Evolutionary conservation across 2,113 vertebrate species (phyloP), one percentile per base, ranked within the genome.

Genomic region (Brienomyrus longianalis): DNA sequence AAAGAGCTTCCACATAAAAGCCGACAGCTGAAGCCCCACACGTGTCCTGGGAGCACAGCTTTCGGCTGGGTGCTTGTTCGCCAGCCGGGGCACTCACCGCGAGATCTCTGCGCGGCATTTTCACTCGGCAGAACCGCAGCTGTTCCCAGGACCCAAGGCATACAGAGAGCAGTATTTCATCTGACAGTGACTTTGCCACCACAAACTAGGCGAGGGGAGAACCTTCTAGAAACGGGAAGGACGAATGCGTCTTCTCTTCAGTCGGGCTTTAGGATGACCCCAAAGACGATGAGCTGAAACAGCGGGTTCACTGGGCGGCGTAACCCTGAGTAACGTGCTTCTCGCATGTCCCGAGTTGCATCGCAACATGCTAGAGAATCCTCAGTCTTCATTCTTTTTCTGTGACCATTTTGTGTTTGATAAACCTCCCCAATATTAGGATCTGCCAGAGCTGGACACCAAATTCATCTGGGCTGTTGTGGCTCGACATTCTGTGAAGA

Each of bases 101-200:
- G 45, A 70, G 45, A 89, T 66, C 89, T 70, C 31, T 50, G 56
- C 39, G 2, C 17, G 10, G 21, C 23, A 45, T 47, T n/a, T 51
- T 56, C 59, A 50, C 47, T 54, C 7, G 1, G 43, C 59, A 39
- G 59, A n/a, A 62, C 23, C 23, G 23, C 27, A 52, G 15, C 15
- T 74, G 48, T 93, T 95, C 92, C 92, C 92, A 94, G 91, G 91
- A 90, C 88, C 89, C 27, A 35, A 6, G n/a, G 59, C 89, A 39
- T 54, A 54, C 35, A 89, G 70, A 80, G 83, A 86, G 59, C 84
- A 21, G 7, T 89, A 91, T 89, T 93, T 94, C 89, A 94, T 93
- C 47, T 83, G 88, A 92, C n/a, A 74, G 90, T 80, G 45, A 90
- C 77, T 90, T 52, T 48, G 88, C 87, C 87, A 90, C 43, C 23